A percentile compares a stretch with the other conserved stretches of the same genome.
phyloP scores from a whole-genome alignment of 35 echinoderm and acorn worm species.

The Stichopus chloronotus region DNA sequence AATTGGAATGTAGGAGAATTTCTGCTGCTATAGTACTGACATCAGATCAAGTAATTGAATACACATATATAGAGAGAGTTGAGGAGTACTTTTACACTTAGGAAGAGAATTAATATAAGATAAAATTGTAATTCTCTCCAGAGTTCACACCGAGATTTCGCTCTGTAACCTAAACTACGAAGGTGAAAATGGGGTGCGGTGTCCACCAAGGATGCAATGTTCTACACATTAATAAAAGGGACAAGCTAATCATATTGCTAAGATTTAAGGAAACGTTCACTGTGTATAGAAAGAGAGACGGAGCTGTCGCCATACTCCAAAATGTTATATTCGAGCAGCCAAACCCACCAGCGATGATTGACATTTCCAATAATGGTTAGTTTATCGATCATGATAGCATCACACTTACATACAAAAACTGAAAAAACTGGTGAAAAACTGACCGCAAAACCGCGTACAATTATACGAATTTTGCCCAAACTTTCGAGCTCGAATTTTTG shows the following conservation, averaged over 20 bases:
- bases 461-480: too few species aligned
- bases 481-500: too few species aligned
- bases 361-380: neutral
- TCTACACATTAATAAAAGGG: neutral
- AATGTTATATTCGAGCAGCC: neutral
- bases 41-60: too few species aligned
- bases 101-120: too few species aligned
- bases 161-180: neutral
- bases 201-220: neutral
- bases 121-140: neutral
- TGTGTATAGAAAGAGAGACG: neutral
- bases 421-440: too few species aligned
- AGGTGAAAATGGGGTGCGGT: neutral
- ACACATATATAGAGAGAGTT: too few species aligned
- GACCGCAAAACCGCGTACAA: too few species aligned
- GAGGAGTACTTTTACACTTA: too few species aligned
- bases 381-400: neutral
- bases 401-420: neutral
- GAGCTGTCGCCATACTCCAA: neutral
- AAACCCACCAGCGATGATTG: neutral
- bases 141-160: neutral
- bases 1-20: too few species aligned
- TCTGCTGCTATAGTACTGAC: too few species aligned
- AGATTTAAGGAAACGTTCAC: neutral
- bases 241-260: neutral